These are phyloP conservation scores for Callosobruchus maculatus DNA, from an alignment of 2,888 invertebrate species.

Conservation along the genomic window DNA sequence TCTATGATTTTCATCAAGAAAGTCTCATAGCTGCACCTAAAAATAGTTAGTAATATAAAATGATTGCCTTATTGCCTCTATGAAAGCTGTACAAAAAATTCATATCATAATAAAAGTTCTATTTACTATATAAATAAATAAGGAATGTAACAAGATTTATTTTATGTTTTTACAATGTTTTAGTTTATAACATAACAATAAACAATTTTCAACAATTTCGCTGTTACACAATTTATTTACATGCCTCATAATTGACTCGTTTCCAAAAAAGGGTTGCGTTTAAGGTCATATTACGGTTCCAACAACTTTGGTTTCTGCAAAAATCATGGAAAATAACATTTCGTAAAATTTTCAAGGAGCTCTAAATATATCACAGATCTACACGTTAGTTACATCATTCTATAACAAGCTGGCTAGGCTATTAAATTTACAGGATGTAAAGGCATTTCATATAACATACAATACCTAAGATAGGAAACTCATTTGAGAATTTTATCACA, in stretches of 20 bases:
- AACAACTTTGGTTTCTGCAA: neutral
- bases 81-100: neutral
- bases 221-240: neutral
- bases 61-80: neutral
- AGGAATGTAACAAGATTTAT: slow-evolving; percentile 37
- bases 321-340: neutral
- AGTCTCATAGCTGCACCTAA: neutral
- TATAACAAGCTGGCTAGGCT: neutral
- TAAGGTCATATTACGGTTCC: neutral
- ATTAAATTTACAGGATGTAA: too few species aligned
- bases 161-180: slow-evolving; percentile 12
- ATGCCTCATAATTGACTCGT: slow-evolving; percentile 11
- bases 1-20: neutral
- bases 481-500: too few species aligned
- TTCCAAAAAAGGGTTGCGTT: slow-evolving; percentile 1
- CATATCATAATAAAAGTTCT: neutral
- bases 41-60: neutral
- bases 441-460: too few species aligned
- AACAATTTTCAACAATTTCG: slow-evolving; percentile 10
- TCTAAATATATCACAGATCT: neutral
- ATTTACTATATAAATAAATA: slow-evolving; percentile 32
- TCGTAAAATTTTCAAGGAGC: neutral
- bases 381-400: neutral
- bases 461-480: too few species aligned
- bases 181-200: slow-evolving; percentile 18